phyloP scores from a whole-genome alignment of 2,797 vertebrate genomes.

The Yasuhikotakia modesta region DNA sequence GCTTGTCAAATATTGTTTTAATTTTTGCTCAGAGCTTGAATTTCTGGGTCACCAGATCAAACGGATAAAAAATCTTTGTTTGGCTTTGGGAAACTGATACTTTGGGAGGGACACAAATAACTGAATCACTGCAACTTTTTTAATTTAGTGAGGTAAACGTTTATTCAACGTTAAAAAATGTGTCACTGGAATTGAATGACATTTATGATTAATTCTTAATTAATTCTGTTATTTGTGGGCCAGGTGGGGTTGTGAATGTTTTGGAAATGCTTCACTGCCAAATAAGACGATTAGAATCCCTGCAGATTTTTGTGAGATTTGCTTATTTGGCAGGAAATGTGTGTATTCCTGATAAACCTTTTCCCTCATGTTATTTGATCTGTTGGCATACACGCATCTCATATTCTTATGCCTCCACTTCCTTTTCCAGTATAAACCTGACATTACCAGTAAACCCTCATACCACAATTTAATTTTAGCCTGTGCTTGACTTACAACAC shows the following conservation, averaged over 20 bases:
- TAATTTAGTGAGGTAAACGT: not conserved
- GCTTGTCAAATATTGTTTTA: constrained; percentile 38
- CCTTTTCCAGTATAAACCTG: not conserved
- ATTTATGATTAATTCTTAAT: too few species aligned
- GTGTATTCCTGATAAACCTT: not conserved
- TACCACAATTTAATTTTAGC: not conserved
- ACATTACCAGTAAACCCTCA: not conserved
- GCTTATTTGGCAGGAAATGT: too few species aligned
- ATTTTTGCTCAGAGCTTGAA: constrained; percentile 25
- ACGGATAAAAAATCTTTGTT: constrained; percentile 61
- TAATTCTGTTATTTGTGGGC: too few species aligned
- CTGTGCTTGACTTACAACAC: not conserved
- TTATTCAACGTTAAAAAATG: not conserved
- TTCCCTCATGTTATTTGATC: not conserved
- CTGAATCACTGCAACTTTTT: not conserved
- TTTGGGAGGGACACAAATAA: not conserved
- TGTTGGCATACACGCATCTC: not conserved
- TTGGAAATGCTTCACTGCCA: too few species aligned
- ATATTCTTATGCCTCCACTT: not conserved
- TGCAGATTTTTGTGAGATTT: too few species aligned
- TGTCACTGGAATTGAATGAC: too few species aligned
- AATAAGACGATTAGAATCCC: too few species aligned
- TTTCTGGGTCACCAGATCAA: constrained; percentile 59
- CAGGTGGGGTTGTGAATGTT: too few species aligned
- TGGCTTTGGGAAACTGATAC: constrained; percentile 40